phyloP scores from a whole-genome alignment of 2,113 vertebrate species.

The Lichenostomus cassidix region DNA sequence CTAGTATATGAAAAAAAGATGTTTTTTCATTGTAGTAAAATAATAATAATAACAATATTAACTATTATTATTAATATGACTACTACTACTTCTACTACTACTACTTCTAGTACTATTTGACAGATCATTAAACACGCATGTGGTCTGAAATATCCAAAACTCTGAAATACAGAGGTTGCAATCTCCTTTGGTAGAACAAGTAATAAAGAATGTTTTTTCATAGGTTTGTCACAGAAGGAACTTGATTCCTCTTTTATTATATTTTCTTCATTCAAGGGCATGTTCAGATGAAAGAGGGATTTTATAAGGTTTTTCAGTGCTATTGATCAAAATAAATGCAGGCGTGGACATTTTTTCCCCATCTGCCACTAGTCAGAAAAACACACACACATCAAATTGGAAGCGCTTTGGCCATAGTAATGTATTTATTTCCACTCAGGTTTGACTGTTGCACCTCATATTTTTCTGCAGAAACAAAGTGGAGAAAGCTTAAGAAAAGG shows the following conservation, averaged over 20 bases:
- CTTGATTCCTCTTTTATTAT: not conserved
- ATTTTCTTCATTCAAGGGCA: slow-evolving; percentile 3
- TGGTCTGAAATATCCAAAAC: not conserved
- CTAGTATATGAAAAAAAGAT: not conserved
- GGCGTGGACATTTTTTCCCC: not conserved
- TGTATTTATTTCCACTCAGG: not conserved
- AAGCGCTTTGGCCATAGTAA: not conserved
- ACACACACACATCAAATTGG: not conserved
- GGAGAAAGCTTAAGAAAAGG: not conserved
- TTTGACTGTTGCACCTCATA: not conserved
- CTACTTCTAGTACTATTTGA: not conserved
- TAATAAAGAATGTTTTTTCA: not conserved
- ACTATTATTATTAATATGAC: not conserved
- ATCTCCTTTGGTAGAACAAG: not conserved
- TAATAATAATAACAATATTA: not conserved
- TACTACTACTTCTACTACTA: rapidly evolving
- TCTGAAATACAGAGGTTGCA: not conserved
- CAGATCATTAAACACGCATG: not conserved
- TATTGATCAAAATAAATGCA: slow-evolving; percentile 21
- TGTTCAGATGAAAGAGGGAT: not conserved
- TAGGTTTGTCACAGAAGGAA: not conserved
- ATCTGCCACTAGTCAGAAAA: not conserved
- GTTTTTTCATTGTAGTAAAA: not conserved
- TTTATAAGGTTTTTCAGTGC: not conserved
- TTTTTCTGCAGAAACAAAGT: not conserved